Percentiles rank a stretch among this genome's conserved stretches.
phyloP scores from a whole-genome alignment of 37 sponge, comb jelly and placozoan species.

The Spongilla lacustris region DNA sequence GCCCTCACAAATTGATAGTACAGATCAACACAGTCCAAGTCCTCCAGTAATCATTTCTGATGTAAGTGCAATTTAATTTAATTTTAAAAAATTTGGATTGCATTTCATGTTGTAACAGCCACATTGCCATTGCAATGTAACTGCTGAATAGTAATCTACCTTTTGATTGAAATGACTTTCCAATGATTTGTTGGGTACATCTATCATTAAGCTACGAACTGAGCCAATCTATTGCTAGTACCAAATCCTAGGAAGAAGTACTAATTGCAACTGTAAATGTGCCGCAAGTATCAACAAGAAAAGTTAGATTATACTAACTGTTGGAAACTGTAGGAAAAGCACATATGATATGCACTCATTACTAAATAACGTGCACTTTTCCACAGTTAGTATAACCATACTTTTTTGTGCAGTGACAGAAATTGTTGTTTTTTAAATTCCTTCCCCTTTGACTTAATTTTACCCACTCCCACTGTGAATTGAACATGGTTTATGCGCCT shows the following conservation, averaged over 20 bases:
- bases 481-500: not conserved
- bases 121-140: not conserved
- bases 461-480: not conserved
- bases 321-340: not conserved
- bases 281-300: not conserved
- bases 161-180: too few species aligned
- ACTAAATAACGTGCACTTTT: not conserved
- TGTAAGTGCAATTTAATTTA: not conserved
- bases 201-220: not conserved
- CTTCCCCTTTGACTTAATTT: not conserved
- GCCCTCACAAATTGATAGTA: not conserved
- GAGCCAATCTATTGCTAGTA: not conserved
- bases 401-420: not conserved
- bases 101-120: not conserved
- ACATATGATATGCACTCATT: conserved; percentile 1
- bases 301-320: not conserved
- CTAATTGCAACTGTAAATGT: not conserved
- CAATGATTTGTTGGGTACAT: too few species aligned
- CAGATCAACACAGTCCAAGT: not conserved
- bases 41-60: not conserved
- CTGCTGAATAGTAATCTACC: not conserved
- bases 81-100: not conserved
- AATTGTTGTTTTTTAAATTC: not conserved
- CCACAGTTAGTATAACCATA: not conserved
- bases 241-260: not conserved